Base-by-base conservation (phyloP, 2,797 vertebrate genomes). In the Meda fulgida region DNA sequence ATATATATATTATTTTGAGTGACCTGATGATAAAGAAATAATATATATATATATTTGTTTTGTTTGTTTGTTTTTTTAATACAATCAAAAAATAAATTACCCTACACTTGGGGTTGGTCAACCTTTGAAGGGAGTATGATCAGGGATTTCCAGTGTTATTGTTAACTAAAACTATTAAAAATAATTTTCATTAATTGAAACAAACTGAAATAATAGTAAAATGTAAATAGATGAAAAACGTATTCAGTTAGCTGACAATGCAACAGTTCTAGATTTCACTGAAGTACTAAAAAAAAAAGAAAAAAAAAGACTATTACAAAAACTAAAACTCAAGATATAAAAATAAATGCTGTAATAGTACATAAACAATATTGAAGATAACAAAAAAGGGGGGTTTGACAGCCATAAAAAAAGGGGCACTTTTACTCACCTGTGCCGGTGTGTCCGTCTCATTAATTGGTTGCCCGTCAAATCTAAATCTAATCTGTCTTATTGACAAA, bases 381-480 rank as follows among this genome's bases (percentile, higher is more conserved):
- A 38, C 23, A 58, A n/a, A n/a, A n/a, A n/a, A 9, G 16, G 14
- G 4, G 9, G 36, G 38, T 19, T 10, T 26, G 1, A 6, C 3
- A 5, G 14, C 3, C 43, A 31, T 31, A 31, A 63, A 58, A n/a
- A 38, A 40, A 31, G 1, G 8, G 53, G 1, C 40, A 26, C 31
- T 67, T 34, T 38, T 9, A 53, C 91, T 65, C 94, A 99, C 98
- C 97, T 99, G 97, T 91, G 97, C 97, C 38, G 98, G 98, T 80
- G 98, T 99, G 91, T 99, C 97, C 18, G 95, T 94, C 93, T 98
- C 97, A 55, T 97, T 98, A 90, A 99, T 96, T 0, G 96, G 97
- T 79, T 98, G 97, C 53, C 98, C 98, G 80, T 99, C 97, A 89
- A 99, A 99, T 94, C 96, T 94, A 96, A 99, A 99, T 90, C 96